Evolutionary conservation across 1,140 invertebrate species (phyloP).

Genomic region (Aphelinus certus): DNA sequence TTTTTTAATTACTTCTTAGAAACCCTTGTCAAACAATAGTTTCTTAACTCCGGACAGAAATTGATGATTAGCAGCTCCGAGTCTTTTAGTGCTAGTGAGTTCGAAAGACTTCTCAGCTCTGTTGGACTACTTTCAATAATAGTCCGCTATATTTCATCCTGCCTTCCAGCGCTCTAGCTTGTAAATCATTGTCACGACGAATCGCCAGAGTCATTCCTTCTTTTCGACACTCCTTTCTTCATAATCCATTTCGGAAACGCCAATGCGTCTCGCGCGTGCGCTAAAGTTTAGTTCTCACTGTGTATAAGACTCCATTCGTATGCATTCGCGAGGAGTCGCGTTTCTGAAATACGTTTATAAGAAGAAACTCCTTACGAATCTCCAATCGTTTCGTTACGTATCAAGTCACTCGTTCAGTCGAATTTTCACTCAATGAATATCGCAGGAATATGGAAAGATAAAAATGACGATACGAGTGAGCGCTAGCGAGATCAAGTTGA

Average conservation of each 20-base stretch:
- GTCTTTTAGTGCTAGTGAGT: background rate
- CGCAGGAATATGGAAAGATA: too few species aligned
- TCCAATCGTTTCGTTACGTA: too few species aligned
- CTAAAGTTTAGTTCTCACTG: background rate
- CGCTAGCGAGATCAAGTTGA: too few species aligned
- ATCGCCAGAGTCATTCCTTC: background rate
- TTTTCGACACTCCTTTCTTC: slow-evolving; percentile 3
- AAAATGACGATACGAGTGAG: too few species aligned
- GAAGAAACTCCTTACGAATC: too few species aligned
- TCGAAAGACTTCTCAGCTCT: slow-evolving; percentile 7
- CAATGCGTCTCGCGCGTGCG: too few species aligned
- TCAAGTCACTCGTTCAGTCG: too few species aligned
- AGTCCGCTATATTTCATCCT: slow-evolving; percentile 3
- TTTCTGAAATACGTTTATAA: too few species aligned
- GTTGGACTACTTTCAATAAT: slow-evolving; percentile 23
- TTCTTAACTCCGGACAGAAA: background rate
- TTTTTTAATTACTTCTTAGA: slow-evolving; percentile 17
- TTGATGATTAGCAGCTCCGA: slow-evolving; percentile 17
- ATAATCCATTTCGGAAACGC: too few species aligned
- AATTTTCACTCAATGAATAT: too few species aligned
- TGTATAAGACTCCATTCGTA: background rate
- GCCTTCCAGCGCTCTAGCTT: background rate
- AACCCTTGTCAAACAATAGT: background rate
- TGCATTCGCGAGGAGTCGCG: too few species aligned
- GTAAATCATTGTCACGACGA: slow-evolving; percentile 17